phyloP scores from a whole-genome alignment of 2,888 invertebrate species.

The Lasioglossum marginatum region DNA sequence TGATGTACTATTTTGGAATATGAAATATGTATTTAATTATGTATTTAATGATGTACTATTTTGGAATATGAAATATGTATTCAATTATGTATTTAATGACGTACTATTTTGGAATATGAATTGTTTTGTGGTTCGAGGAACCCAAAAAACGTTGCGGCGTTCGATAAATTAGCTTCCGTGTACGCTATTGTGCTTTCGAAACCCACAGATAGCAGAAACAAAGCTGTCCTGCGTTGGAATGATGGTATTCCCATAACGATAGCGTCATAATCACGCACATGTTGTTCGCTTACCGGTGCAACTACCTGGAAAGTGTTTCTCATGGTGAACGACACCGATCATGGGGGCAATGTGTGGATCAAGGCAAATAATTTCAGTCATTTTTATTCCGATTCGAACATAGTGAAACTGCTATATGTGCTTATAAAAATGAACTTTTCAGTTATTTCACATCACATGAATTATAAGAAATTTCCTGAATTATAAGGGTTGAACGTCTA shows the following conservation, averaged over 20 bases:
- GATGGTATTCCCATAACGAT: slow-evolving; percentile 80
- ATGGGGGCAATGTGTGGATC: slow-evolving; percentile 41
- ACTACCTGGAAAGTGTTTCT: slow-evolving; percentile 81
- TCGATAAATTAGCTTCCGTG: neutral
- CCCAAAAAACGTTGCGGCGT: neutral
- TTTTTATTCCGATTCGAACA: neutral
- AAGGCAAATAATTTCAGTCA: neutral
- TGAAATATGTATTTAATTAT: too few relatives aligned
- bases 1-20: too few relatives aligned
- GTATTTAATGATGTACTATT: too few relatives aligned
- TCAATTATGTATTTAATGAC: too few relatives aligned
- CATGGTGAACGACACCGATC: slow-evolving; percentile 73
- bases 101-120: neutral
- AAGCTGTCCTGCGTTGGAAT: slow-evolving; percentile 59
- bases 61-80: too few relatives aligned
- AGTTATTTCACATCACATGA: too few relatives aligned
- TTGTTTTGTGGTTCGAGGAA: neutral
- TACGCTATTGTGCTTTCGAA: neutral
- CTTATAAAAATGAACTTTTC: too few relatives aligned
- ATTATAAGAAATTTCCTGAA: neutral
- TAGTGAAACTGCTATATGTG: neutral
- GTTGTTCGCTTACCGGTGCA: slow-evolving; percentile 72
- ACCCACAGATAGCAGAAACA: slow-evolving; percentile 14
- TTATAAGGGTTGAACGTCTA: neutral
- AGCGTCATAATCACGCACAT: slow-evolving; percentile 79